These are phyloP conservation scores for Ophioderma brevispina DNA, from an alignment of 35 echinoderm and acorn worm genomes.

Conservation along the genomic window DNA sequence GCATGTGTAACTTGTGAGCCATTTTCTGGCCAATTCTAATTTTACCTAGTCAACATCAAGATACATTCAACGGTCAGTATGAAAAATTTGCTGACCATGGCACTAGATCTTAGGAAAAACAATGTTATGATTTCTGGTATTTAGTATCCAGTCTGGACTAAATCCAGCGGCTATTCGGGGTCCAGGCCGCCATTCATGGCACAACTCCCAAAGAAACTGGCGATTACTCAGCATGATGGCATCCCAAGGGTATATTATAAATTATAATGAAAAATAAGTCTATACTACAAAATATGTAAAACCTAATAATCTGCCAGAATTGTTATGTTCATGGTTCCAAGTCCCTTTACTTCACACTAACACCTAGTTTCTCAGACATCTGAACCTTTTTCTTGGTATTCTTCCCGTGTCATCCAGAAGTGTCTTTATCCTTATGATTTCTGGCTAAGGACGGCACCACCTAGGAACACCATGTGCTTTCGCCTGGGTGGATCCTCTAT, in stretches of 20 bases:
- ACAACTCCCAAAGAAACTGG: background rate
- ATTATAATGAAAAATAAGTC: conserved; percentile 12
- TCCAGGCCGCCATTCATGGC: too few species aligned
- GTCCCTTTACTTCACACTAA: conserved; percentile 43
- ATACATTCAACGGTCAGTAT: too few species aligned
- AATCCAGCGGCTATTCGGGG: too few species aligned
- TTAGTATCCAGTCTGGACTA: too few species aligned
- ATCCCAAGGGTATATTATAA: background rate
- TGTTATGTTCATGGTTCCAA: background rate
- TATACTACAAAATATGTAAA: conserved; percentile 2
- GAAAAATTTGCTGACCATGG: too few species aligned
- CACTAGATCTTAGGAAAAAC: too few species aligned
- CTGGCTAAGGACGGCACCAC: conserved; percentile 94
- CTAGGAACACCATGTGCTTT: conserved; percentile 99
- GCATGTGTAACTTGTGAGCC: too few species aligned
- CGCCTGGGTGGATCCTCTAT: conserved; percentile 97
- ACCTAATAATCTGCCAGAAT: background rate
- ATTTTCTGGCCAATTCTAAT: too few species aligned
- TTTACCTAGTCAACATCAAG: too few species aligned
- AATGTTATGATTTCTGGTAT: too few species aligned
- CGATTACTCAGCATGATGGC: background rate
- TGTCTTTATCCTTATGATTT: conserved; percentile 97
- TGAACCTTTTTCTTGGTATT: conserved; percentile 93
- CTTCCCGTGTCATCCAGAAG: conserved; percentile 92
- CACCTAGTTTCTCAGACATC: conserved; percentile 83